These are phyloP conservation scores for Aphaenogaster floridana DNA, from an alignment of 1,140 invertebrate species.

Conservation along the genomic window DNA sequence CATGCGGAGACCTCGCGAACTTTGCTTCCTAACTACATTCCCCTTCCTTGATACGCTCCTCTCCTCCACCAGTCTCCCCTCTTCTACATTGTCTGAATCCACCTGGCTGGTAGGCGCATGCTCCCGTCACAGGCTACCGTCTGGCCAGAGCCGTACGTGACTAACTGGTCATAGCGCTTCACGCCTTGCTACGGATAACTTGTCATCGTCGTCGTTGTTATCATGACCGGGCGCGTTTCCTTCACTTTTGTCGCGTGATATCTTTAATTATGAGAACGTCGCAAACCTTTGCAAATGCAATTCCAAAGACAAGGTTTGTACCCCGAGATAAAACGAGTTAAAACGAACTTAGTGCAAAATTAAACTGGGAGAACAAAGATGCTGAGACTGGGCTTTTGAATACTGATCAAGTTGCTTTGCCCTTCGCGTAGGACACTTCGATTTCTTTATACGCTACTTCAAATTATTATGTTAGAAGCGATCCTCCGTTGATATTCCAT, in stretches of 20 bases:
- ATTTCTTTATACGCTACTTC: not conserved
- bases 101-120: constrained; percentile 72
- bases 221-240: not conserved
- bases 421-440: not conserved
- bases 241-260: not conserved
- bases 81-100: constrained; percentile 23
- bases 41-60: constrained; percentile 45
- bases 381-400: not conserved
- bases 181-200: constrained; percentile 43
- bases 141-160: constrained; percentile 63
- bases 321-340: not conserved
- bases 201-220: not conserved
- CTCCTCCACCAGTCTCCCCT: constrained; percentile 34
- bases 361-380: not conserved
- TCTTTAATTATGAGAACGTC: not conserved
- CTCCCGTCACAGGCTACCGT: constrained; percentile 56
- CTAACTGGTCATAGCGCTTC: constrained; percentile 50
- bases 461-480: not conserved
- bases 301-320: too few relatives aligned
- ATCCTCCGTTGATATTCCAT: not conserved
- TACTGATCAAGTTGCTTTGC: not conserved
- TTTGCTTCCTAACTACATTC: constrained; percentile 53
- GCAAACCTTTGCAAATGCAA: not conserved
- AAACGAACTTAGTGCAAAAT: too few relatives aligned
- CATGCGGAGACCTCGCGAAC: constrained; percentile 81